phyloP scores from a whole-genome alignment of 2,113 vertebrate genomes.

The Panurus biarmicus region DNA sequence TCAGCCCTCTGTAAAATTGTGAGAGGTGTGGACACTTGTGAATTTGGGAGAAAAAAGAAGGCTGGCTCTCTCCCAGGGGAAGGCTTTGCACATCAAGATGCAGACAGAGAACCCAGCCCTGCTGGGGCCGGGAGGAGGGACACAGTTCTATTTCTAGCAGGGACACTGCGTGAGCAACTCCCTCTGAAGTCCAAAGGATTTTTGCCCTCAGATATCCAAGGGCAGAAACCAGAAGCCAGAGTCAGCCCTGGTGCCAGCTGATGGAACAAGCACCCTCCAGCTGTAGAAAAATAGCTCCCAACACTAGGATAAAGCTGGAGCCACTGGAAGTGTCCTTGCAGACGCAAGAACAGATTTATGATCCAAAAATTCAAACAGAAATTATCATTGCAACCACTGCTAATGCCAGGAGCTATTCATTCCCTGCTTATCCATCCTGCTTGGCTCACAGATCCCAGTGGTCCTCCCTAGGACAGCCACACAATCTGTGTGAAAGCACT shows the following conservation, averaged over 20 bases:
- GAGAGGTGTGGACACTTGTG: not conserved
- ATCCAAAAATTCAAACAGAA: not conserved
- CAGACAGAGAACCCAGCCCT: not conserved
- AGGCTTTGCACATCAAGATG: not conserved
- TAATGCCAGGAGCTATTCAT: not conserved
- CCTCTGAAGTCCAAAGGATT: not conserved
- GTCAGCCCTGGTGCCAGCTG: not conserved
- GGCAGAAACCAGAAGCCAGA: not conserved
- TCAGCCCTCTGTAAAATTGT: not conserved
- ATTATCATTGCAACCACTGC: not conserved
- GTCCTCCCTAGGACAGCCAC: not conserved
- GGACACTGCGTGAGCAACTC: not conserved
- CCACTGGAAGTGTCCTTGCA: not conserved
- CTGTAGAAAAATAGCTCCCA: not conserved
- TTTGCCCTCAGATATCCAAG: not conserved
- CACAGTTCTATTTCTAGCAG: not conserved
- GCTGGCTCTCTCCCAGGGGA: not conserved
- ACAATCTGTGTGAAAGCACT: not conserved
- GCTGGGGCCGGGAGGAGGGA: not conserved
- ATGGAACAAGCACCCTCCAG: not conserved
- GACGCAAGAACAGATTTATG: not conserved
- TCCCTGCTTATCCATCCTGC: not conserved
- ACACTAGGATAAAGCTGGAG: not conserved
- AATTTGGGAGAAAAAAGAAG: not conserved
- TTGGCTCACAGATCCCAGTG: not conserved